Base-by-base conservation (phyloP, 2,113 vertebrate genomes). In the Melanocharis versteri region DNA sequence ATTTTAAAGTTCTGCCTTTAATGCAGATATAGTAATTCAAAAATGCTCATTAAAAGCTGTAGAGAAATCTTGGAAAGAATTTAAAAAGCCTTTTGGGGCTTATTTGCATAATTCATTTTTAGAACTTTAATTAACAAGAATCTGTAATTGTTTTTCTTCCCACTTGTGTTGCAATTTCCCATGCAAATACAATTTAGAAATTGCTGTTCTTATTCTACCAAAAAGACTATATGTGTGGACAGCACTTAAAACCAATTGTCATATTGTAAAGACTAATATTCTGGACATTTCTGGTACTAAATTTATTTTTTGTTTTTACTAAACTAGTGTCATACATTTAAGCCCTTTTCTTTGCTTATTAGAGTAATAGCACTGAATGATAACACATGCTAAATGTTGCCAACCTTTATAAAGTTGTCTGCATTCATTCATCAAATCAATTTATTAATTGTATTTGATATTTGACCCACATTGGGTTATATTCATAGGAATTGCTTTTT, bases 101-200 rank as follows among this genome's bases (percentile, higher is more conserved):
- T 93, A 97, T 98, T 98, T 98, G 87, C 97, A 97, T 97, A 98
- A 97, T 95, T 98, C 62, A 96, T 97, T 97, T 98, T 97, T 98
- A 97, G 97, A 98, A 96, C 82, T 97, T 98, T 97, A 97, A 97
- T 98, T 98, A 98, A 94, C 89, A 89, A 83, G 90, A 87, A 96
- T 94, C 83, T 96, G 78, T 96, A 97, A 97, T 96, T 97, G 96
- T 96, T 97, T 93, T 96, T 95, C 90, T 98, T 97, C 90, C 93
- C 96, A 92, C 96, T 97, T 95, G 92, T 91, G 94, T 85, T 97
- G 95, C 93, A 96, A 96, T 98, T 98, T 97, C 85, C 91, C 88
- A 95, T 94, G 94, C 93, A 98, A 97, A 97, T 95, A 96, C 83
- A 94, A 97, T 96, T 97, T 92, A 96, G 90, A 82, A 96, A 96